These are phyloP conservation scores for Psilopsiagon aurifrons DNA, from an alignment of 2,113 vertebrate genomes.

Conservation along the genomic window DNA sequence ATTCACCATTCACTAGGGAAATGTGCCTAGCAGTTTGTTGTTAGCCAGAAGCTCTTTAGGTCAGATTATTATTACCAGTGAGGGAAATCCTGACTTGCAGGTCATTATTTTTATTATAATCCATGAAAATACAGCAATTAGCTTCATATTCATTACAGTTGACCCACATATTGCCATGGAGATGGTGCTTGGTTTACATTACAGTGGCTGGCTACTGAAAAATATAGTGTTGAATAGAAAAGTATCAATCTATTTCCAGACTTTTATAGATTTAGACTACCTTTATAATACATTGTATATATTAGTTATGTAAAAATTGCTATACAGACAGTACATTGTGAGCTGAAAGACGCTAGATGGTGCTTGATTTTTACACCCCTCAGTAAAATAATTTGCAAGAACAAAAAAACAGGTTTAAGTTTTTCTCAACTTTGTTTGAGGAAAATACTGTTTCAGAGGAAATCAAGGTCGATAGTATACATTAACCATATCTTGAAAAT, in stretches of 20 bases:
- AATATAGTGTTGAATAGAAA: background rate
- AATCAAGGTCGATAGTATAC: background rate
- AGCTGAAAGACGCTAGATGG: background rate
- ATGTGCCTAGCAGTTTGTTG: slow-evolving; percentile 3
- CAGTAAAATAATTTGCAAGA: background rate
- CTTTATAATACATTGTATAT: background rate
- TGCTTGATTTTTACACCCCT: background rate
- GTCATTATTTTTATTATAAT: slow-evolving; percentile 59
- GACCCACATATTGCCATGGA: slow-evolving; percentile 42
- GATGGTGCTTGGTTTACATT: slow-evolving; percentile 13
- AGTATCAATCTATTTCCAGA: background rate
- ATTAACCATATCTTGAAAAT: background rate
- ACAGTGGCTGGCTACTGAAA: background rate
- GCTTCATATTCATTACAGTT: slow-evolving; percentile 31
- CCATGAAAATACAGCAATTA: slow-evolving; percentile 40
- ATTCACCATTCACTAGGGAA: slow-evolving; percentile 28
- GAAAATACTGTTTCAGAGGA: background rate
- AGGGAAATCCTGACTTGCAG: slow-evolving; percentile 42
- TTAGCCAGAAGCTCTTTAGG: slow-evolving; percentile 26
- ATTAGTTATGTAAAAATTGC: background rate
- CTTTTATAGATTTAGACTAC: background rate
- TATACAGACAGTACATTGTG: background rate
- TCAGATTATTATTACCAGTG: background rate
- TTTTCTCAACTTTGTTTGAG: background rate
- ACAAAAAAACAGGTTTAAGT: background rate